Base-by-base conservation (phyloP, 1,140 invertebrate species). In the Metaphire vulgaris region DNA sequence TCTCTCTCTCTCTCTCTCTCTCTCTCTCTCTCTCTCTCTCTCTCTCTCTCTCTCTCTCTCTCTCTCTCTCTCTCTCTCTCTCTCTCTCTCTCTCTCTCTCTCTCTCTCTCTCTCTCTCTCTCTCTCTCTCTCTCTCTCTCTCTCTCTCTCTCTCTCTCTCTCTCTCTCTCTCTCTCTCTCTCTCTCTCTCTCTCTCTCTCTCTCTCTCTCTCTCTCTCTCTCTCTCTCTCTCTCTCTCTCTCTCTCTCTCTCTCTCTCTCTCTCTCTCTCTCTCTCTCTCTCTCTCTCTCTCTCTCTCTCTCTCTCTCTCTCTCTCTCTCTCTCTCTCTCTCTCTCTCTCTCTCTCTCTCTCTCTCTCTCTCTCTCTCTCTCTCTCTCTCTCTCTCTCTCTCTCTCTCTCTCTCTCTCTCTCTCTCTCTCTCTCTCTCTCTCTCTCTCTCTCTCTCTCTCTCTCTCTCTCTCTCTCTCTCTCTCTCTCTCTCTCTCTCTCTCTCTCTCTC, bases 271-370 rank as follows among this genome's bases (percentile, higher is more conserved):
- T 65, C 56, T 26, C 56, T 65, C 56, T 65, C 56, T 65, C 56
- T 65, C 56, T 65, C 56, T 65, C 56, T 65, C 56, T 65, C 56
- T 65, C 56, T 65, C 56, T 65, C 56, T 65, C 56, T 65, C 56
- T 65, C 56, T 65, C 56, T 65, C 56, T 65, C 56, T 65, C 56
- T 65, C 56, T 65, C 56, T 65, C 56, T 65, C 56, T 65, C 56
- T 65, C 56, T 65, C 56, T 65, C 56, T 65, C 56, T 65, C 26
- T 65, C 56, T 65, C 26, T 65, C 56, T 26, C 26, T 15, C 14
- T 26, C 26, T 26, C 26, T 65, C 26, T 26, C 56, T 15, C 26
- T 26, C 26, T 15, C 56, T 15, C 14, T 15, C 56, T 65, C 26
- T 65, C 26, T 65, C 14, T 65, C 26, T 65, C 26, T 65, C 26